These are phyloP conservation scores for Drosophila kikkawai DNA, from an alignment of 1,140 invertebrate species.

Conservation along the genomic window DNA sequence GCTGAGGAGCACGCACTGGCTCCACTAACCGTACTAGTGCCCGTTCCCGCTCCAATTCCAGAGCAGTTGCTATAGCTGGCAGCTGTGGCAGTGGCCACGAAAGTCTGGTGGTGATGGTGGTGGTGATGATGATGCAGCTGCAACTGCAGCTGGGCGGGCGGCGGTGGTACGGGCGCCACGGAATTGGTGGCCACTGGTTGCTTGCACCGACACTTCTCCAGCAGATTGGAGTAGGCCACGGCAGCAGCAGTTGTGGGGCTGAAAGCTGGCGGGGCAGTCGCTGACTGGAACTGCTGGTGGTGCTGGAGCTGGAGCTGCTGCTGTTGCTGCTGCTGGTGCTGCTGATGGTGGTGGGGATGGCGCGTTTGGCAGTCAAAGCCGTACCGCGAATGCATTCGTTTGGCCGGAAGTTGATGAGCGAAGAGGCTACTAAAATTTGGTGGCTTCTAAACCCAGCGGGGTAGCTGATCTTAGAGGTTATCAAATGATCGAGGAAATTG, in stretches of 20 bases:
- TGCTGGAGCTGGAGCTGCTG: constrained; percentile 52
- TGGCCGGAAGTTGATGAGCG: constrained; percentile 39
- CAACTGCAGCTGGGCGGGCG: constrained; percentile 63
- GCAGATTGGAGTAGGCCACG: constrained; percentile 60
- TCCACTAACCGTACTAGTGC: constrained; percentile 6
- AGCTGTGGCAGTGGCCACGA: constrained; percentile 73
- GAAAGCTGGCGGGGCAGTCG: constrained; percentile 21
- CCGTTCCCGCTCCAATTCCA: constrained; percentile 34
- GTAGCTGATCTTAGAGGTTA: background rate
- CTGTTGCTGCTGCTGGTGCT: constrained; percentile 39
- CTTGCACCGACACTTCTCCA: constrained; percentile 81
- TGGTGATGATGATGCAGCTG: constrained; percentile 75
- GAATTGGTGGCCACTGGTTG: constrained; percentile 34
- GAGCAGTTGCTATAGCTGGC: constrained; percentile 68
- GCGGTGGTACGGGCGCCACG: constrained; percentile 35
- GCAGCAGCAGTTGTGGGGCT: constrained; percentile 38
- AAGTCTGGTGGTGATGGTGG: constrained; percentile 79
- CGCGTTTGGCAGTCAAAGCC: constrained; percentile 78
- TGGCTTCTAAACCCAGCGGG: background rate
- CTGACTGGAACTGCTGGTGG: constrained; percentile 47
- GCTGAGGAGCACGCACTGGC: constrained; percentile 15
- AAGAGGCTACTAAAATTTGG: constrained; percentile 15
- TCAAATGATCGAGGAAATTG: background rate
- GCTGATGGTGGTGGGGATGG: constrained; percentile 64
- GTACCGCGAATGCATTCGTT: constrained; percentile 84